A percentile compares a stretch with the other conserved stretches of the same genome.
Evolutionary conservation across 2,888 invertebrate species (phyloP).

Genomic region (Frankliniella intonsa): DNA sequence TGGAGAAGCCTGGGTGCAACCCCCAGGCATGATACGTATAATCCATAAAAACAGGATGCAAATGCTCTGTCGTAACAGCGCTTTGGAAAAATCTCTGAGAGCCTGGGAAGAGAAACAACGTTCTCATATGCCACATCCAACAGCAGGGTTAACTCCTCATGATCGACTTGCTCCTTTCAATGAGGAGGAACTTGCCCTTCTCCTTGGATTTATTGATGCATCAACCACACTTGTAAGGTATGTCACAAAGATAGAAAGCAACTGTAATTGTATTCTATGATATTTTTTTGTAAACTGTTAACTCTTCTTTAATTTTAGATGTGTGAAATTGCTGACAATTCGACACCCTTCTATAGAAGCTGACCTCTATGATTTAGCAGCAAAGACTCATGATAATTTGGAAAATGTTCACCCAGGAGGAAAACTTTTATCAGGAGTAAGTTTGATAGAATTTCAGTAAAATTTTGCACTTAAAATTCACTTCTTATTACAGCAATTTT

Average conservation of each 20-base stretch:
- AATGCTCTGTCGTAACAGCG: slow-evolving; percentile 86
- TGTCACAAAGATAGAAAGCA: slow-evolving; percentile 46
- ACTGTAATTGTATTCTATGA: neutral
- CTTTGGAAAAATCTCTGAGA: slow-evolving; percentile 83
- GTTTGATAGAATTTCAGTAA: slow-evolving; percentile 36
- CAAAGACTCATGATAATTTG: slow-evolving; percentile 62
- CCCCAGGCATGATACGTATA: slow-evolving; percentile 92
- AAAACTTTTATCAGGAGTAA: slow-evolving; percentile 68
- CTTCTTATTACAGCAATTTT: slow-evolving; percentile 30
- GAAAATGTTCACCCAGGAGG: slow-evolving; percentile 78
- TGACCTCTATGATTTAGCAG: slow-evolving; percentile 71
- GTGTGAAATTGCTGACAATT: slow-evolving; percentile 58
- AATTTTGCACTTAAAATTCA: neutral
- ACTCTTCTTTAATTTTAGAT: slow-evolving; percentile 38
- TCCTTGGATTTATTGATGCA: slow-evolving; percentile 77
- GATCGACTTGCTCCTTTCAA: slow-evolving; percentile 39
- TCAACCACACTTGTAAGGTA: slow-evolving; percentile 82
- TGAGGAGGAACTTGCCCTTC: slow-evolving; percentile 63
- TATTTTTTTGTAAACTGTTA: slow-evolving; percentile 25
- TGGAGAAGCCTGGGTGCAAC: slow-evolving; percentile 97
- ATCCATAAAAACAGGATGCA: slow-evolving; percentile 96
- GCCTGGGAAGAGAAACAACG: slow-evolving; percentile 82
- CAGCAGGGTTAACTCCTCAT: slow-evolving; percentile 44
- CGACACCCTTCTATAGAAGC: slow-evolving; percentile 54
- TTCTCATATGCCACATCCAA: slow-evolving; percentile 44